These are phyloP conservation scores for Diaphora mendica DNA, from an alignment of 2,888 invertebrate species.

Conservation along the genomic window DNA sequence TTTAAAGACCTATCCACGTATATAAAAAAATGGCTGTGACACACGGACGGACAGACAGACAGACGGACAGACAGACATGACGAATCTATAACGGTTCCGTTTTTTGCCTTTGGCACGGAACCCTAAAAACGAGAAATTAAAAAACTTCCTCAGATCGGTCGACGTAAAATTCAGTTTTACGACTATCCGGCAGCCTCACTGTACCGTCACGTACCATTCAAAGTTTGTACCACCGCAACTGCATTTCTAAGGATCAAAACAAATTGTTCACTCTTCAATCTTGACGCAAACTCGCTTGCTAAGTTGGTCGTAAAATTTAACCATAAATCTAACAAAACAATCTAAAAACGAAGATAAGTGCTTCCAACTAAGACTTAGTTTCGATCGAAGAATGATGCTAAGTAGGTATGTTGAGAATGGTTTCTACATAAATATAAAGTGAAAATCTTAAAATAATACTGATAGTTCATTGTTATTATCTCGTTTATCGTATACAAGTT, in stretches of 20 bases:
- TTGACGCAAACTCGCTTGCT: constrained; percentile 34
- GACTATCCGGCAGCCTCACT: constrained; percentile 49
- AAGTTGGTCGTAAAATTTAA: constrained; percentile 50
- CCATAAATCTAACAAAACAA: constrained; percentile 43
- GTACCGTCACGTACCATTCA: constrained; percentile 34
- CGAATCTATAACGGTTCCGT: no score
- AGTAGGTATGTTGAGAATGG: background rate
- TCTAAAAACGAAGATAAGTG: constrained; percentile 31
- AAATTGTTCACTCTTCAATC: constrained; percentile 57
- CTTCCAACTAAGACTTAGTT: constrained; percentile 39
- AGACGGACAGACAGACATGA: no score
- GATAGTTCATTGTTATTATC: no score
- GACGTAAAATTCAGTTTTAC: constrained; percentile 74
- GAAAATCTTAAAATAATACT: background rate
- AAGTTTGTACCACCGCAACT: constrained; percentile 49
- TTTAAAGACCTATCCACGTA: no score
- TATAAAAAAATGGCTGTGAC: no score
- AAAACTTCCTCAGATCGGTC: constrained; percentile 68
- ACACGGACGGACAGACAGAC: no score
- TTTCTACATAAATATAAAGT: background rate
- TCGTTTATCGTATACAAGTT: no score
- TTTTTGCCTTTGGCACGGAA: no score
- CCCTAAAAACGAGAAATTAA: background rate
- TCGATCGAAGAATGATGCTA: constrained; percentile 17
- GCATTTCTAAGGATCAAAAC: constrained; percentile 57